Conservation (phyloP, 2,113 vertebrate genomes). For the Strigops habroptila region DNA sequence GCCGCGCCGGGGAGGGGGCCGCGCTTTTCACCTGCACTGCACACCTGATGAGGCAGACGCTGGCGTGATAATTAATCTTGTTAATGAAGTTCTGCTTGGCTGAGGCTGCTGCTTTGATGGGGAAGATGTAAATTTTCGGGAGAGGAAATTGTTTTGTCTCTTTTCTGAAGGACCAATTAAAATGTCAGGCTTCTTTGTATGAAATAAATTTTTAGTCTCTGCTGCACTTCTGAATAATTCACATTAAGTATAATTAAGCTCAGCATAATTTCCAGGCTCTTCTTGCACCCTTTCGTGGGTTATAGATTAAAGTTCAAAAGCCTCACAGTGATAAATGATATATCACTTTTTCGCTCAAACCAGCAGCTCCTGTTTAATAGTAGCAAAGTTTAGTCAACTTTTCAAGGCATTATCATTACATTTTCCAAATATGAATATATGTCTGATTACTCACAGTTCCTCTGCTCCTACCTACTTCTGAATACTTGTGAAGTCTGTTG, state of each 20-base stretch:
- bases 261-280: constrained; percentile 68
- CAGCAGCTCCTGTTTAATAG: neutral
- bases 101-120: constrained; percentile 62
- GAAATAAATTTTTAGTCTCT: constrained; percentile 71
- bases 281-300: constrained; percentile 47
- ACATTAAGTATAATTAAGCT: constrained; percentile 76
- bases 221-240: constrained; percentile 76
- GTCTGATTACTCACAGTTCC: neutral
- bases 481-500: neutral
- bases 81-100: constrained; percentile 76
- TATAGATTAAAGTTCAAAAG: constrained; percentile 59
- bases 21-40: constrained; percentile 50
- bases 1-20: neutral
- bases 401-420: neutral
- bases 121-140: constrained; percentile 74
- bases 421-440: neutral
- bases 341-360: constrained; percentile 1
- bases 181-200: constrained; percentile 76
- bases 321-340: neutral
- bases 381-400: constrained; percentile 46
- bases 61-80: constrained; percentile 68
- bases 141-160: constrained; percentile 81
- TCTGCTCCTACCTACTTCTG: neutral
- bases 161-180: constrained; percentile 79
- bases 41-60: constrained; percentile 57